Conservation (phyloP, 2,113 vertebrate genomes). For the Apteryx mantelli region DNA sequence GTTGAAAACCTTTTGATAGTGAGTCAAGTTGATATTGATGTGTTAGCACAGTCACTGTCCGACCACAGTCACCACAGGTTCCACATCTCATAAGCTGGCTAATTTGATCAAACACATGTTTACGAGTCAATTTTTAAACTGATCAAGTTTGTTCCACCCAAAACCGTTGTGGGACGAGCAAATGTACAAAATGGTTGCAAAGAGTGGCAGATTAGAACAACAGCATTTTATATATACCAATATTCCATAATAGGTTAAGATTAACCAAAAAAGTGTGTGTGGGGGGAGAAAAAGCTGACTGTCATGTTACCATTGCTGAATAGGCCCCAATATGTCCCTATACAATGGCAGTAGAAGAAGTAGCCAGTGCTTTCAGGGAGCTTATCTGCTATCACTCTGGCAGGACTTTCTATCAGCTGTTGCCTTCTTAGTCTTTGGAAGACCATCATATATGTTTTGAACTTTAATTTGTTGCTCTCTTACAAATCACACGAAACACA, state of each 20-base stretch:
- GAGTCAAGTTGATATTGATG: background rate
- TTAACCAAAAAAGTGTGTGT: background rate
- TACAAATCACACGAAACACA: background rate
- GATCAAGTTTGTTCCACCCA: background rate
- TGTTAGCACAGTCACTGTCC: accelerated
- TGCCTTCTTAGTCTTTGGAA: background rate
- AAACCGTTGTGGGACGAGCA: background rate
- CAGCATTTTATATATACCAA: background rate
- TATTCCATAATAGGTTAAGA: background rate
- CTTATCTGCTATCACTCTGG: background rate
- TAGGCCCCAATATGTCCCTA: background rate
- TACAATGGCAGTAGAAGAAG: background rate
- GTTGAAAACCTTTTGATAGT: background rate
- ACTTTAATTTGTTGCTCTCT: background rate
- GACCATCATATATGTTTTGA: accelerated
- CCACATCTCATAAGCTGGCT: accelerated
- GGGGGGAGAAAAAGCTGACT: background rate
- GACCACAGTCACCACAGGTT: background rate
- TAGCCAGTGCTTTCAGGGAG: background rate
- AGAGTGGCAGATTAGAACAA: background rate
- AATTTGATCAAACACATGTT: background rate
- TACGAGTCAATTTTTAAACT: background rate
- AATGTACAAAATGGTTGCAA: background rate
- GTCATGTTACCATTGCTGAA: background rate
- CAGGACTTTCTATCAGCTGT: background rate